Evolutionary conservation across 1,140 invertebrate species (phyloP).

Genomic region (Coptotermes formosanus): DNA sequence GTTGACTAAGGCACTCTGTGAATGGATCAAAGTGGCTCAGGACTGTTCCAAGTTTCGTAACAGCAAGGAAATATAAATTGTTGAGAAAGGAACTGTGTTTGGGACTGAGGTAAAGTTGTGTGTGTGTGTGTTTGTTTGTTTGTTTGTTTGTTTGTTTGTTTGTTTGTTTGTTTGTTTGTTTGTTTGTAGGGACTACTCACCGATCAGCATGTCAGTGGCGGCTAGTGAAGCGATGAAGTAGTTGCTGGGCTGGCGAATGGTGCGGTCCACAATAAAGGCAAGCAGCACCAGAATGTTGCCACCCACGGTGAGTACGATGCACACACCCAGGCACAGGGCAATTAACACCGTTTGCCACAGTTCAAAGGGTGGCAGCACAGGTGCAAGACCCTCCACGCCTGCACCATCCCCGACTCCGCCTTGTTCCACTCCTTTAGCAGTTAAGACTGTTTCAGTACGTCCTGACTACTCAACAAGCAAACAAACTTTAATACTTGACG

Average conservation of each 20-base stretch:
- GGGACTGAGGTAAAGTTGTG: background rate
- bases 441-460: slow-evolving; percentile 31
- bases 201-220: slow-evolving; percentile 97
- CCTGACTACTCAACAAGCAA: no score
- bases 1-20: no score
- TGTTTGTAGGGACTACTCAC: slow-evolving; percentile 53
- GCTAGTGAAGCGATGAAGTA: slow-evolving; percentile 99
- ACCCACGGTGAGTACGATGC: slow-evolving; percentile 88
- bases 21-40: no score
- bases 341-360: slow-evolving; percentile 91
- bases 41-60: no score
- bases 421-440: slow-evolving; percentile 41
- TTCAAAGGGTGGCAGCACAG: slow-evolving; percentile 78
- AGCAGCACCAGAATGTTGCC: slow-evolving; percentile 96
- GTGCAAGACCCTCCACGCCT: slow-evolving; percentile 44
- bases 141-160: no score
- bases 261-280: slow-evolving; percentile 94
- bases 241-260: slow-evolving; percentile 97
- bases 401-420: slow-evolving; percentile 28
- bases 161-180: no score
- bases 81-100: background rate
- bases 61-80: no score
- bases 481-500: no score
- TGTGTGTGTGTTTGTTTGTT: no score
- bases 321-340: slow-evolving; percentile 82